Percentiles rank a stretch among this genome's conserved stretches.
Evolutionary conservation across 2,797 vertebrate genomes (phyloP).

Genomic region (Heliangelus exortis): DNA sequence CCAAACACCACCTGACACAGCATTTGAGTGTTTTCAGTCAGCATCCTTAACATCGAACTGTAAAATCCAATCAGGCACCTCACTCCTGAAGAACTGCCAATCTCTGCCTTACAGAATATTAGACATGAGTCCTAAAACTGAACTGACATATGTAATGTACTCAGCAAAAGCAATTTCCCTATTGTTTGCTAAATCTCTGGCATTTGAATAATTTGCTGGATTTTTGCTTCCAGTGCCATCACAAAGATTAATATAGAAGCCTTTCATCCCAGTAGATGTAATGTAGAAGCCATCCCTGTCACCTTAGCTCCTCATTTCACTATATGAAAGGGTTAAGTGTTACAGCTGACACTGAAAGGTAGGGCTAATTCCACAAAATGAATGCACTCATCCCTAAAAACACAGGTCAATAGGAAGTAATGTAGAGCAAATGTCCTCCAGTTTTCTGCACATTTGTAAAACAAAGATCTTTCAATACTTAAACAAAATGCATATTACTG

Average conservation of each 20-base stretch:
- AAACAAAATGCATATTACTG: background rate
- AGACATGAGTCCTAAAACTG: conserved; percentile 30
- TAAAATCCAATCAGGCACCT: conserved; percentile 55
- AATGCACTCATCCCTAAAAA: background rate
- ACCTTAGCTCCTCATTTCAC: background rate
- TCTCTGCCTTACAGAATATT: conserved; percentile 28
- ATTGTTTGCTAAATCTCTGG: background rate
- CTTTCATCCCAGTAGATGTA: background rate
- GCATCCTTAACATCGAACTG: conserved; percentile 18
- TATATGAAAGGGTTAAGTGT: background rate
- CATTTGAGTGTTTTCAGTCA: background rate
- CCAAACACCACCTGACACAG: background rate
- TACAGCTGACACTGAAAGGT: background rate
- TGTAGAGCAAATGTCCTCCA: background rate
- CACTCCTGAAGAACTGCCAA: conserved; percentile 15
- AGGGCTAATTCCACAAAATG: background rate
- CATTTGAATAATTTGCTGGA: background rate
- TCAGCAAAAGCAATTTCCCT: background rate
- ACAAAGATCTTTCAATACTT: background rate
- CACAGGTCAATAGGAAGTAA: background rate
- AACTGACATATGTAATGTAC: background rate
- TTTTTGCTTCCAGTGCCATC: background rate
- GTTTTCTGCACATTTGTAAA: background rate
- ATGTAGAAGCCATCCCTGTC: background rate
- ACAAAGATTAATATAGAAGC: background rate